Conservation (phyloP, 2,113 vertebrate species). For the Cephalopterus ornatus region DNA sequence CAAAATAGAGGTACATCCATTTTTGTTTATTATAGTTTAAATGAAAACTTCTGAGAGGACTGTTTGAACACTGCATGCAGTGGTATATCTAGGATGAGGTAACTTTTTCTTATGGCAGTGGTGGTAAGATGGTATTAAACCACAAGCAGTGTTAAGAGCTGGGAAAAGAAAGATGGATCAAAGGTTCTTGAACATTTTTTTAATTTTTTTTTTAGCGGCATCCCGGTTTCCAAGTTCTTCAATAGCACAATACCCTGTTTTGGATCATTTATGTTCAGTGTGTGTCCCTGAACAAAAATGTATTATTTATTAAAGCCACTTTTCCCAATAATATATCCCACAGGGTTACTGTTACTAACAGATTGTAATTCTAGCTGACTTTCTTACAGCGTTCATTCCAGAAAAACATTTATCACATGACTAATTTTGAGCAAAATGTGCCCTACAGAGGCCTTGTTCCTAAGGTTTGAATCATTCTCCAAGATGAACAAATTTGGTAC, state of each 20-base stretch:
- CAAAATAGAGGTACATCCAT: constrained; percentile 4
- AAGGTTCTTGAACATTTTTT: not conserved
- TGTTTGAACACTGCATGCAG: not conserved
- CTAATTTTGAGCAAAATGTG: not conserved
- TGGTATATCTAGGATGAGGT: not conserved
- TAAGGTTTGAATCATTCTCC: not conserved
- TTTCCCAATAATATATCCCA: not conserved
- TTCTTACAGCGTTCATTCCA: not conserved
- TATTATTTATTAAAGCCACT: not conserved
- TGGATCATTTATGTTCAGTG: not conserved
- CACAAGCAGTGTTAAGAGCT: not conserved
- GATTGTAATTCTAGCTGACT: not conserved
- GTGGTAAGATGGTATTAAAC: not conserved
- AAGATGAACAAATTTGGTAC: not conserved
- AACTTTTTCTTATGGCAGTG: not conserved
- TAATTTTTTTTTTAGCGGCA: not conserved
- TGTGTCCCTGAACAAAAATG: not conserved
- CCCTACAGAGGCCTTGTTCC: not conserved
- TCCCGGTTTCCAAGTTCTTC: not conserved
- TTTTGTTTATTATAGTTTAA: constrained; percentile 30
- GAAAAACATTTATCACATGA: not conserved
- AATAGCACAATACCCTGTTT: not conserved
- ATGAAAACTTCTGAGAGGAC: not conserved
- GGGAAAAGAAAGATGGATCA: not conserved
- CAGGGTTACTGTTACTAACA: not conserved